These are phyloP conservation scores for Abramis brama DNA, from an alignment of 2,113 vertebrate species.

Conservation along the genomic window DNA sequence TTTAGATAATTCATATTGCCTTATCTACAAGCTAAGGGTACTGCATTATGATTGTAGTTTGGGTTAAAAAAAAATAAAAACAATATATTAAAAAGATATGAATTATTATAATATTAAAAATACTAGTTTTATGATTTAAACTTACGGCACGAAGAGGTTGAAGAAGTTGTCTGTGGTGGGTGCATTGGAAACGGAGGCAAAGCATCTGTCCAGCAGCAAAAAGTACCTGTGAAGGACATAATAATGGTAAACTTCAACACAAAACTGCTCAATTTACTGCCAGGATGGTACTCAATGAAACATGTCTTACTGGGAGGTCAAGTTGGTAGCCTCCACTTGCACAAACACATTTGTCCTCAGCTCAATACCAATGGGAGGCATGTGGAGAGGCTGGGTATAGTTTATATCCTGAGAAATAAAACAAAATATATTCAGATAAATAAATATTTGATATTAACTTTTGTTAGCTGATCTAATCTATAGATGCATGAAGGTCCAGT, in stretches of 20 bases:
- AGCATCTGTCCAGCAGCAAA: slow-evolving; percentile 75
- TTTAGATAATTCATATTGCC: not conserved
- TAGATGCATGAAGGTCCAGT: not conserved
- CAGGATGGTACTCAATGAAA: not conserved
- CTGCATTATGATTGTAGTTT: no score
- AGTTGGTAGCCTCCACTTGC: slow-evolving; percentile 70
- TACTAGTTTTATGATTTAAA: slow-evolving; percentile 12
- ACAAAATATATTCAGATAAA: not conserved
- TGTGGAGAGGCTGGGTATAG: slow-evolving; percentile 61
- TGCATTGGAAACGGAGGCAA: slow-evolving; percentile 66
- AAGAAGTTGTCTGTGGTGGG: slow-evolving; percentile 67
- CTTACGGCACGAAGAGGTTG: slow-evolving; percentile 76
- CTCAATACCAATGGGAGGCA: slow-evolving; percentile 67
- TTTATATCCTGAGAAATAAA: slow-evolving; percentile 61
- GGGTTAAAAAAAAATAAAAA: no score
- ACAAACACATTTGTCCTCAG: slow-evolving; percentile 70
- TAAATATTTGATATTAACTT: not conserved
- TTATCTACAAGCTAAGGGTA: not conserved
- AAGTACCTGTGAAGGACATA: slow-evolving; percentile 65
- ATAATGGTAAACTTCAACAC: not conserved
- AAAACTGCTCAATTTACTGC: not conserved
- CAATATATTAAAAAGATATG: not conserved
- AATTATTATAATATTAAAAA: not conserved
- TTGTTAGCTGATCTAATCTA: not conserved
- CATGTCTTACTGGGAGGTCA: slow-evolving; percentile 72